A percentile compares a stretch with the other conserved stretches of the same genome.
These are phyloP conservation scores for Anhinga anhinga DNA, from an alignment of 2,113 vertebrate species.

Conservation along the genomic window DNA sequence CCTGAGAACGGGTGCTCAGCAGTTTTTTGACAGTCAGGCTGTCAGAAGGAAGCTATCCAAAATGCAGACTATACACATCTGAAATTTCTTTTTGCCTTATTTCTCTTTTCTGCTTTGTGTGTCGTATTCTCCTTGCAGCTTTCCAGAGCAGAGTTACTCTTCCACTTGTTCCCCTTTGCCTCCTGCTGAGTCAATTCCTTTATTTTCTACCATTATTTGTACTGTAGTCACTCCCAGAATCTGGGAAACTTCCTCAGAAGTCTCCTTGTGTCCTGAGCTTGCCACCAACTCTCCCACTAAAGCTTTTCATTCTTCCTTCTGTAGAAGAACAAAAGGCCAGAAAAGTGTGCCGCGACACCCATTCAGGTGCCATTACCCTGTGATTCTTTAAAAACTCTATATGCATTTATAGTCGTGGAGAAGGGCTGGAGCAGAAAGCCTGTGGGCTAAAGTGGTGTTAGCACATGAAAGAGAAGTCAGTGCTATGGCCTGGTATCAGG, in stretches of 20 bases:
- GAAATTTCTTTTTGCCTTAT: not conserved
- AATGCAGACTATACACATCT: rapidly evolving
- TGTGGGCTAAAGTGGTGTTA: not conserved
- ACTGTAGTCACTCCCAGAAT: not conserved
- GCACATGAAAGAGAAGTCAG: not conserved
- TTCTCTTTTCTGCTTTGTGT: not conserved
- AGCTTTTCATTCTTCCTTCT: not conserved
- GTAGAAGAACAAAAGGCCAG: not conserved
- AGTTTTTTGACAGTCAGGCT: not conserved
- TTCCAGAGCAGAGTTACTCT: conserved; percentile 19
- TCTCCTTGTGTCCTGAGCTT: not conserved
- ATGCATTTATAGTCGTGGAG: not conserved
- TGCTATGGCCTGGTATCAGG: not conserved
- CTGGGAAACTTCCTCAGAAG: conserved; percentile 19
- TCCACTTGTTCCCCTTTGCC: conserved; percentile 11
- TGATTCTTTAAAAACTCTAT: not conserved
- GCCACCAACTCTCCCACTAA: not conserved
- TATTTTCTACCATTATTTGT: conserved; percentile 25
- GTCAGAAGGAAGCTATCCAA: not conserved
- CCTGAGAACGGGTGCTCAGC: not conserved
- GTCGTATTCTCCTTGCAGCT: not conserved
- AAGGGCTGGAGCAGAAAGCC: not conserved
- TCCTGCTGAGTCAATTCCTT: conserved; percentile 24
- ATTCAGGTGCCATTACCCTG: not conserved
- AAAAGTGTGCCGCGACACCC: not conserved